Evolutionary conservation across 1,140 invertebrate species (phyloP), one percentile per base, ranked within the genome.

Genomic region (Bombus superbus): DNA sequence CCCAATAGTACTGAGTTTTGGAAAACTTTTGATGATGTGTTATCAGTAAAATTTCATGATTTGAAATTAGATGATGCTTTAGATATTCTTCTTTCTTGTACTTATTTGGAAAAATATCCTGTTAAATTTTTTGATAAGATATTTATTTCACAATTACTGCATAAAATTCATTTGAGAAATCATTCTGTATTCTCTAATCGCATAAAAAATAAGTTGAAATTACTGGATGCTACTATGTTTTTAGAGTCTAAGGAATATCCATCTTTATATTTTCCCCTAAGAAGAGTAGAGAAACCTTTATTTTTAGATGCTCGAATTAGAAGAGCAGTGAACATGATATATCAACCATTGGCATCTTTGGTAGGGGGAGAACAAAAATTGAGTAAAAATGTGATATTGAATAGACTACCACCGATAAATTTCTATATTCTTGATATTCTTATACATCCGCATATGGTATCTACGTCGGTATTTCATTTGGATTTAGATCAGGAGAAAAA

Each of bases 101-200:
- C 97, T 66, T 97, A 97, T 94, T 90, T 97, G 28, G 94, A 96
- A 79, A 96, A 96, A 89, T 96, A 96, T 94, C 97, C 97, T 15
- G 68, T 97, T 2, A 96, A 97, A 89, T 96, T 97, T 92, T 93
- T 96, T 0, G 94, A 96, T 18, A 96, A 95, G 88, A 94, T 97
- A 68, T 97, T 97, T 83, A 96, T 96, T 83, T 94, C 96, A 15
- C 95, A 96, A 81, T 97, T 97, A 90, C 92, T 97, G 66, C 95
- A 96, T 71, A 96, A 96, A 85, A 90, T 97, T 44, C 95, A 96
- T 87, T 93, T 92, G 25, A 90, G 93, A 64, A 93, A 94, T 74
- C 92, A 94, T 85, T 80, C 91, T 47, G 91, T 83, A 18, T 68
- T 88, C 2, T 75, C 92, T 9, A 69, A 91, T 77, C 72, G 85